phyloP scores from a whole-genome alignment of 2,888 invertebrate species.

The Coelinius sp. region DNA sequence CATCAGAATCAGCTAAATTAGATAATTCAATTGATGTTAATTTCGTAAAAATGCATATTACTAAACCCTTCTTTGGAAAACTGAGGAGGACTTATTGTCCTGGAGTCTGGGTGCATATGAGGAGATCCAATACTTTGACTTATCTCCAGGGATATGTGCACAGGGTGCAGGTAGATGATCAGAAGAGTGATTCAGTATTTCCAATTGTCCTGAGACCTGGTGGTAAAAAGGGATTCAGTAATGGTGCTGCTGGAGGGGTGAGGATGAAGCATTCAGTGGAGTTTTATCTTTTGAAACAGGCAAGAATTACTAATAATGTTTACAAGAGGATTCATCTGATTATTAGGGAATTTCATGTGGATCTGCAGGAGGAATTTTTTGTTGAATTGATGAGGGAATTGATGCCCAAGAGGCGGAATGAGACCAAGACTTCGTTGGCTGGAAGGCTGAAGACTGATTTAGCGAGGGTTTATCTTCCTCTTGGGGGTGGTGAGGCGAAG shows the following conservation, averaged over 20 bases:
- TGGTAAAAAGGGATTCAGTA: conserved; percentile 67
- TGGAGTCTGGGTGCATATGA: conserved; percentile 81
- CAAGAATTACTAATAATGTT: conserved; percentile 56
- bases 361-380: conserved; percentile 63
- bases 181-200: conserved; percentile 79
- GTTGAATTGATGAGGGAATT: conserved; percentile 57
- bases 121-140: conserved; percentile 79
- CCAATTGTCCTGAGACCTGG: conserved; percentile 79
- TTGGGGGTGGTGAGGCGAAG: conserved; percentile 44
- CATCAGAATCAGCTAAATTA: conserved; percentile 80
- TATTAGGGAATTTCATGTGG: conserved; percentile 59
- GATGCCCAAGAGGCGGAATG: conserved; percentile 52
- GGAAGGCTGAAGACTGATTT: conserved; percentile 61
- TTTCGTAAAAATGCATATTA: conserved; percentile 88
- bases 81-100: conserved; percentile 81
- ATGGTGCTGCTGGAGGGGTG: conserved; percentile 54
- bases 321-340: conserved; percentile 62
- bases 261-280: conserved; percentile 63
- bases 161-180: conserved; percentile 82
- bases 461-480: conserved; percentile 55
- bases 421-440: conserved; percentile 62
- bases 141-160: conserved; percentile 81
- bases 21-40: conserved; percentile 84
- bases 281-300: conserved; percentile 61
- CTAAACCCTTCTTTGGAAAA: conserved; percentile 87